Conservation (phyloP, 1,140 invertebrate genomes). For the Phortica variegata region DNA sequence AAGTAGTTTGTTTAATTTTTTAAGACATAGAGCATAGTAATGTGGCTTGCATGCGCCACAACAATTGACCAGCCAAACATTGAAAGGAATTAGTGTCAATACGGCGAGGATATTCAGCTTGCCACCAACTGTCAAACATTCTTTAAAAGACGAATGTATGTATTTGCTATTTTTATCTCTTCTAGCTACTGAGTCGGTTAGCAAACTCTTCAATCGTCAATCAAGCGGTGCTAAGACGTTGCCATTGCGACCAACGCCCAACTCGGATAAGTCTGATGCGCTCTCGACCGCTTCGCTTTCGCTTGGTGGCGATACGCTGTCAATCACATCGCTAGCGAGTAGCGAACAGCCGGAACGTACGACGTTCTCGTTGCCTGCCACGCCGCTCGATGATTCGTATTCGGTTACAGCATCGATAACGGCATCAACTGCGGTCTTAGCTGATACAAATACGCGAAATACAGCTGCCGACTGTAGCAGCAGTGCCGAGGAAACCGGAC, state of each 20-base stretch:
- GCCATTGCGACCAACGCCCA: slow-evolving; percentile 27
- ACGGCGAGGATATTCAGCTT: not conserved
- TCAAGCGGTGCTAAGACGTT: slow-evolving; percentile 37
- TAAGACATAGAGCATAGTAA: too few relatives aligned
- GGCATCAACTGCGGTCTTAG: slow-evolving; percentile 42
- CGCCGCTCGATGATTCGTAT: slow-evolving; percentile 32
- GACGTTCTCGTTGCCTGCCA: slow-evolving; percentile 37
- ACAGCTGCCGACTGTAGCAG: not conserved
- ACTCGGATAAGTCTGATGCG: slow-evolving; percentile 39
- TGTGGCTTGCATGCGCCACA: slow-evolving; percentile 1
- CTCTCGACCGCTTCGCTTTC: slow-evolving; percentile 31
- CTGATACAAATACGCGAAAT: slow-evolving; percentile 12
- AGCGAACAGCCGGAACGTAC: slow-evolving; percentile 21
- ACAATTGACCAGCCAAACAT: slow-evolving; percentile 9
- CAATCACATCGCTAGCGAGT: slow-evolving; percentile 43
- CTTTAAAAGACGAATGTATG: slow-evolving; percentile 10
- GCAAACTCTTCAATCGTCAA: slow-evolving; percentile 52
- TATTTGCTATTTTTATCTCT: slow-evolving; percentile 21
- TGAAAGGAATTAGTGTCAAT: slow-evolving; percentile 35
- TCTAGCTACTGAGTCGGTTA: slow-evolving; percentile 51
- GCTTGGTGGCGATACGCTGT: slow-evolving; percentile 25
- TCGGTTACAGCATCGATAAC: slow-evolving; percentile 39
- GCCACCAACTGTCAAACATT: slow-evolving; percentile 2
- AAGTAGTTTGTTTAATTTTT: too few relatives aligned
- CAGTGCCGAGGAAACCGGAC: slow-evolving; percentile 11